Percentiles rank a stretch among this genome's conserved stretches.
Evolutionary conservation across 2,888 invertebrate genomes (phyloP).

Genomic region (Megastigmus dorsalis): DNA sequence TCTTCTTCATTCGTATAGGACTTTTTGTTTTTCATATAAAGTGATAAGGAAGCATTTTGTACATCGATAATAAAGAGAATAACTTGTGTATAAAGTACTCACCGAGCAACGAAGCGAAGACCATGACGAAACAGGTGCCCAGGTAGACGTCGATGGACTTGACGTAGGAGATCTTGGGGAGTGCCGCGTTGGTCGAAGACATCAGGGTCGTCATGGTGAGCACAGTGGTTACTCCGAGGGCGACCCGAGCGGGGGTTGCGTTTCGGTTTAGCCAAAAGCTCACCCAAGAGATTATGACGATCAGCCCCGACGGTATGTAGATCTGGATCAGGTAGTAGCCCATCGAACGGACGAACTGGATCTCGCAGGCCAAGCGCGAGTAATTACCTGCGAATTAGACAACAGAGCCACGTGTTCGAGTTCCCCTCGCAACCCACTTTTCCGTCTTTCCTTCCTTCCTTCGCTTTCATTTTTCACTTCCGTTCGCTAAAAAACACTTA

Average conservation of each 20-base stretch:
- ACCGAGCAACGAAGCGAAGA: slow-evolving; percentile 97
- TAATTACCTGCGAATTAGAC: slow-evolving; percentile 87
- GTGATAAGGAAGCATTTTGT: not conserved
- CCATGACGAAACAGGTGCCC: slow-evolving; percentile 99
- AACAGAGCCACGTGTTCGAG: slow-evolving; percentile 59
- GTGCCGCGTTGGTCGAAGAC: slow-evolving; percentile 96
- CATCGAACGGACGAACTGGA: slow-evolving; percentile 97
- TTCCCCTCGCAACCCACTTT: slow-evolving; percentile 52
- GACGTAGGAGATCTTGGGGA: slow-evolving; percentile 98
- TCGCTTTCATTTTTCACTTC: slow-evolving; percentile 35
- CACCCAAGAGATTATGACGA: slow-evolving; percentile 98
- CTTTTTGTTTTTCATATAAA: too few relatives aligned
- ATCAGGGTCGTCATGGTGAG: slow-evolving; percentile 98
- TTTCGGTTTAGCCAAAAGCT: slow-evolving; percentile 97
- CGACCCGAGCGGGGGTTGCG: slow-evolving; percentile 94
- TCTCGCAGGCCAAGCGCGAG: slow-evolving; percentile 95
- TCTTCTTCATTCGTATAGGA: too few relatives aligned
- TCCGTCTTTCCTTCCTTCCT: slow-evolving; percentile 33
- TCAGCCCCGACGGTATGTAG: slow-evolving; percentile 97
- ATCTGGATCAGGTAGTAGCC: slow-evolving; percentile 99
- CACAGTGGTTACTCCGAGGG: slow-evolving; percentile 95
- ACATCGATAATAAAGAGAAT: too few relatives aligned
- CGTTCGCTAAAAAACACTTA: too few relatives aligned
- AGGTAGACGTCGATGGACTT: slow-evolving; percentile 98
- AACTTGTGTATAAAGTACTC: too few relatives aligned